phyloP scores from a whole-genome alignment of 2,113 vertebrate species.

The Craseonycteris thonglongyai region DNA sequence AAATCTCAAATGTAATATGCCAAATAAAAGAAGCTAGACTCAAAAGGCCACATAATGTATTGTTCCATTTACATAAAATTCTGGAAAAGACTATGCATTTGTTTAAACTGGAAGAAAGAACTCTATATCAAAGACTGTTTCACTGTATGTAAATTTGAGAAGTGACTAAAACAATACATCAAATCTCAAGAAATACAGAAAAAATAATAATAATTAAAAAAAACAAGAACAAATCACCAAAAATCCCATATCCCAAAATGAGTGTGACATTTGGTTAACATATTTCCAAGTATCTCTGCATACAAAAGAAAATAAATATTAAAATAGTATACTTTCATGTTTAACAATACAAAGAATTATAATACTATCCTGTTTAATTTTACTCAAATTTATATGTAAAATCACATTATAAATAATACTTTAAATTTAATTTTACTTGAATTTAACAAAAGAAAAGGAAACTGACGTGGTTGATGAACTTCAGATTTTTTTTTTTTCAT shows the following conservation, averaged over 20 bases:
- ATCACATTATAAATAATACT: neutral
- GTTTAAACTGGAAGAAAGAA: neutral
- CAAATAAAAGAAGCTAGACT: neutral
- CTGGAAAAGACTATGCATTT: neutral
- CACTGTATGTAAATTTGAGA: neutral
- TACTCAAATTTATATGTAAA: no score
- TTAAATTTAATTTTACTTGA: neutral
- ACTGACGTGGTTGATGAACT: neutral
- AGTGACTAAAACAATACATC: neutral
- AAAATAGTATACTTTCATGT: neutral
- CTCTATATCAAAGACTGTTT: neutral
- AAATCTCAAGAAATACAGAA: neutral
- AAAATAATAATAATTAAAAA: neutral
- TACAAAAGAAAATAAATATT: neutral
- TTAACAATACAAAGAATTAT: neutral
- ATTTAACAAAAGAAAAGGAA: neutral
- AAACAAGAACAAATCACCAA: neutral
- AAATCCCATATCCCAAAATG: neutral
- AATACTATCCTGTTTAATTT: no score
- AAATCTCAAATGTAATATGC: neutral
- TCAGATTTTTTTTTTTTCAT: neutral
- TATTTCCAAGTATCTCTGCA: neutral
- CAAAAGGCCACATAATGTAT: neutral
- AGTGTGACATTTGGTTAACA: neutral
- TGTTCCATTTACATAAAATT: neutral